These are phyloP conservation scores for Perithous albicinctus DNA, from an alignment of 2,888 invertebrate genomes.

Conservation along the genomic window DNA sequence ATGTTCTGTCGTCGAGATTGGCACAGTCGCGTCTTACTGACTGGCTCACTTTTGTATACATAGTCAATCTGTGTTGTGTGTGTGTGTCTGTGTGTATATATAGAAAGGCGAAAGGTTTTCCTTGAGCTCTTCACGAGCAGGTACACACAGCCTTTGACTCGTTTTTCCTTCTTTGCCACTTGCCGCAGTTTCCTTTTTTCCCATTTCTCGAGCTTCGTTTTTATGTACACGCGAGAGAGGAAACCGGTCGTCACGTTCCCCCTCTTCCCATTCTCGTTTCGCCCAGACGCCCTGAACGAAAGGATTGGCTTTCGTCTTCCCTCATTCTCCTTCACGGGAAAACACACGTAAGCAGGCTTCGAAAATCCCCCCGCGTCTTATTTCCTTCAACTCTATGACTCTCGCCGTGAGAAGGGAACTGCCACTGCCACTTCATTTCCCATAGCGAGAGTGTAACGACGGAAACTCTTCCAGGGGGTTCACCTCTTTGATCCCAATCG, in stretches of 20 bases:
- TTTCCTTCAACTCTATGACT: no score
- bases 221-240: conserved; percentile 25
- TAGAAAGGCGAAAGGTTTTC: not conserved
- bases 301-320: not conserved
- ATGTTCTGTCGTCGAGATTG: conserved; percentile 39
- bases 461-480: not conserved
- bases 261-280: not conserved
- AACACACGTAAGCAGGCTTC: not conserved
- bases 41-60: conserved; percentile 31
- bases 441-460: not conserved
- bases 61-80: not conserved
- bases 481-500: conserved; percentile 37
- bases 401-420: not conserved
- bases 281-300: not conserved
- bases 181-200: conserved; percentile 29
- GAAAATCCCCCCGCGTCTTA: not conserved
- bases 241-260: conserved; percentile 39
- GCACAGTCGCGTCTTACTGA: conserved; percentile 21
- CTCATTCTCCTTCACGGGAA: conserved; percentile 3
- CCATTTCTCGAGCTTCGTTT: conserved; percentile 8
- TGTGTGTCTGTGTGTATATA: not conserved
- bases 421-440: conserved; percentile 38
- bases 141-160: conserved; percentile 47
- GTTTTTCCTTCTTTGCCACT: conserved; percentile 48
- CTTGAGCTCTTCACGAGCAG: not conserved